Evolutionary conservation across 2,113 vertebrate species (phyloP), one percentile per base, ranked within the genome.

Genomic region (Mustela lutreola): DNA sequence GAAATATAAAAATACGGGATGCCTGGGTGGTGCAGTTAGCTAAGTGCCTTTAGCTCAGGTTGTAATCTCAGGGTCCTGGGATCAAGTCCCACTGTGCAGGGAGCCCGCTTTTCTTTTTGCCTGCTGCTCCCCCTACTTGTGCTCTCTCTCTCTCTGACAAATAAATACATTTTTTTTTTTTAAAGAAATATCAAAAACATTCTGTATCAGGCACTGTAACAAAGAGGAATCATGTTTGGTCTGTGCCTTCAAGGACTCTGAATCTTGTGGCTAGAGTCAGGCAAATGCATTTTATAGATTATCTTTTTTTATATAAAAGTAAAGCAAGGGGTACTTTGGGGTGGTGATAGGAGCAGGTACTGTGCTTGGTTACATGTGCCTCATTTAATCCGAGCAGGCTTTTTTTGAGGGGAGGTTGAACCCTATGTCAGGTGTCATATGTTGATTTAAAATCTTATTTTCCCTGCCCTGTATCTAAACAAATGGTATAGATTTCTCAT

Each of bases 351-450:
- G 75, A 10, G 36, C 28, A 81, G 48, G 31, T 56, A 78, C 58
- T 18, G 16, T 56, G 53, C 53, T 56, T 18, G 4, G 53, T 56
- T 18, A 56, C 15, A 56, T 56, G 53, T 83, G n/a, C 53, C 53
- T 84, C 67, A 88, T 89, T 60, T 84, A 87, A 56, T 75, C 18
- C 16, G 83, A 45, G 7, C 39, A 91, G 24, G 26, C 39, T 86
- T 89, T 97, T 91, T 95, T 95, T 96, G 62, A 67, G 14, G 36
- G 70, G 3, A 90, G 50, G 42, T 70, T 67, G 36, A 86, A 89
- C 14, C 5, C 39, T 73, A 67, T 96, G 88, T 91, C 84, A 87
- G 33, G 8, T 79, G 90, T 87, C 48, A 94, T 4, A 62, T 9
- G 84, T 90, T 73, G 39, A 75, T 85, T 94, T 78, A 60, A 86